Evolutionary conservation across 2,888 invertebrate genomes (phyloP).

Genomic region (Phaedon cochleariae): DNA sequence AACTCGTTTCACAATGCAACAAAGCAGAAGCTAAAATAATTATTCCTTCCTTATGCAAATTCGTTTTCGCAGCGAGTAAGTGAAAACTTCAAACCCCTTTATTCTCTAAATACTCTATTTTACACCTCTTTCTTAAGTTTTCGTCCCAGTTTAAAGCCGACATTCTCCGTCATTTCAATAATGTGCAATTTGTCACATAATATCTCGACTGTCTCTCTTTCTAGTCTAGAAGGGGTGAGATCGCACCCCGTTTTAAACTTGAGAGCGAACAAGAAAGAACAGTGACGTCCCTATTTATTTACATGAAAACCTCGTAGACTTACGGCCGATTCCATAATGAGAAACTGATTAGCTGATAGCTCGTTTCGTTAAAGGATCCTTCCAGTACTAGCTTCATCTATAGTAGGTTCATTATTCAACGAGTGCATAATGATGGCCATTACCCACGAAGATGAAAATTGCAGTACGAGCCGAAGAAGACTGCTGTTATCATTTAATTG

Average conservation of each 20-base stretch:
- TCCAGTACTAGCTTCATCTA: too few relatives aligned
- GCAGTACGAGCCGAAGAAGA: too few relatives aligned
- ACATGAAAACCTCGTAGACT: too few relatives aligned
- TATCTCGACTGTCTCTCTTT: conserved; percentile 49
- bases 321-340: too few relatives aligned
- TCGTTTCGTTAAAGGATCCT: too few relatives aligned
- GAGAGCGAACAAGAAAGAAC: conserved; percentile 30
- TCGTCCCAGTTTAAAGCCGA: conserved; percentile 43
- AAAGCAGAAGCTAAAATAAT: conserved; percentile 33
- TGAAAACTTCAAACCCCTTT: conserved; percentile 53
- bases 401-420: too few relatives aligned
- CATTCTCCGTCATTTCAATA: conserved; percentile 57
- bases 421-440: too few relatives aligned
- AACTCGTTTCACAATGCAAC: conserved; percentile 11
- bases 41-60: conserved; percentile 41
- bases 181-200: conserved; percentile 62
- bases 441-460: too few relatives aligned
- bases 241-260: conserved; percentile 39
- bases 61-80: conserved; percentile 37
- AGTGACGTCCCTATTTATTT: conserved; percentile 30
- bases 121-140: conserved; percentile 54
- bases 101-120: conserved; percentile 59
- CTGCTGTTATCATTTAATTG: too few relatives aligned
- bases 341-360: too few relatives aligned
- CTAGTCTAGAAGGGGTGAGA: conserved; percentile 33